Evolutionary conservation across 2,797 vertebrate species (phyloP).

Genomic region (Falco columbarius): DNA sequence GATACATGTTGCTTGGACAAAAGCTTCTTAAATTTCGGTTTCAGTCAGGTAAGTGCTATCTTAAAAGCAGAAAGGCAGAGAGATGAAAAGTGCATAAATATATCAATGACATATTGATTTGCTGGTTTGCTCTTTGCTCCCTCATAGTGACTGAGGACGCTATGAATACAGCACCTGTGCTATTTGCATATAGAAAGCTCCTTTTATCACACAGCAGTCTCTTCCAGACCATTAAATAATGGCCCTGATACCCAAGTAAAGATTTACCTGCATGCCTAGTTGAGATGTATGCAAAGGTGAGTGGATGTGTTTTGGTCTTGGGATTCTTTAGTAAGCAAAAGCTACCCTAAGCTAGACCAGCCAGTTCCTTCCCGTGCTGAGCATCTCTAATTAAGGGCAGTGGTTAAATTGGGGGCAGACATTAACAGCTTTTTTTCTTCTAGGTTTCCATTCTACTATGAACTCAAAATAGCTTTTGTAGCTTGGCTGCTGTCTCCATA

Average conservation of each 20-base stretch:
- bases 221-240: background rate
- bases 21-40: background rate
- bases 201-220: background rate
- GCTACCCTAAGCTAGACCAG: background rate
- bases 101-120: background rate
- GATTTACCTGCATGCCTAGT: background rate
- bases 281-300: background rate
- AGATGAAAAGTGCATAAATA: background rate
- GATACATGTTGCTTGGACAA: background rate
- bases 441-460: conserved; percentile 99
- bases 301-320: background rate
- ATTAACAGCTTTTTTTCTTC: conserved; percentile 36
- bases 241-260: background rate
- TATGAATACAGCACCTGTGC: background rate
- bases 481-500: conserved; percentile 98
- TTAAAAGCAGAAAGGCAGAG: background rate
- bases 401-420: background rate
- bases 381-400: background rate
- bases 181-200: background rate
- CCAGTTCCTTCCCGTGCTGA: background rate
- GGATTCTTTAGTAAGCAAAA: background rate
- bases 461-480: conserved; percentile 98
- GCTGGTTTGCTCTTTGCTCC: background rate
- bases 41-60: background rate
- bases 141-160: background rate